Base-by-base conservation (phyloP, 2,113 vertebrate genomes). In the Phylloscopus trochilus region DNA sequence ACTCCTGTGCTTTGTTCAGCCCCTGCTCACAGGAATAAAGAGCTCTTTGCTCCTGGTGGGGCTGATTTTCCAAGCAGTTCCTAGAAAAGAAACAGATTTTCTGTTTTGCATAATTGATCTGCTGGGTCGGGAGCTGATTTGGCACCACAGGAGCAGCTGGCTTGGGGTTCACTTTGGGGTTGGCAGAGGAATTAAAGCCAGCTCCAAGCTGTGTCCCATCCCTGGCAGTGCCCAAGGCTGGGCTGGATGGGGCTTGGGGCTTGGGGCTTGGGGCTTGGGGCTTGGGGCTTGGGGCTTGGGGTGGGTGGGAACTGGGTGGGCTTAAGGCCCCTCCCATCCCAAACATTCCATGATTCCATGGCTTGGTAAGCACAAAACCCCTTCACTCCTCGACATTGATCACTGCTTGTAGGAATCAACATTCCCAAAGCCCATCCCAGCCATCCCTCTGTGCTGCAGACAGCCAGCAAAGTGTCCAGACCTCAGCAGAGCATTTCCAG, bases 121-220 rank as follows among this genome's bases (percentile, higher is more conserved):
- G 49, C 63, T 56, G 73, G 33, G 46, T 51, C 55, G 24, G 67
- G 46, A 69, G 69, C 24, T 67, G 89, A 2, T 76, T 85, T 66
- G 2, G 2, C 10, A 17, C 21, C 1, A 0, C 0, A 2, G 27
- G 49, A 79, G 41, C 73, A 27, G 23, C 67, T 21, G 55, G 8
- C 19, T 69, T 15, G 5, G 12, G 5, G 7, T 3, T 33, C 47
- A 9, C 43, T 31, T 23, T 13, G 39, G 51, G 6, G 7, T 62
- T 56, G 31, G 73, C 7, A n/a, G 30, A 20, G 7, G 33, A 43
- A 16, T 43, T 13, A 30, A 89, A 30, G 7, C 44, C 37, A 41
- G n/a, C 31, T 47, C 30, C 17, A 43, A 19, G 33, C 58, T 59
- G 44, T 31, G 52, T 41, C 62, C 37, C 53, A 53, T 19, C 64